Evolutionary conservation across 2,888 invertebrate genomes (phyloP).

Genomic region (Ommatoiulus sabulosus): DNA sequence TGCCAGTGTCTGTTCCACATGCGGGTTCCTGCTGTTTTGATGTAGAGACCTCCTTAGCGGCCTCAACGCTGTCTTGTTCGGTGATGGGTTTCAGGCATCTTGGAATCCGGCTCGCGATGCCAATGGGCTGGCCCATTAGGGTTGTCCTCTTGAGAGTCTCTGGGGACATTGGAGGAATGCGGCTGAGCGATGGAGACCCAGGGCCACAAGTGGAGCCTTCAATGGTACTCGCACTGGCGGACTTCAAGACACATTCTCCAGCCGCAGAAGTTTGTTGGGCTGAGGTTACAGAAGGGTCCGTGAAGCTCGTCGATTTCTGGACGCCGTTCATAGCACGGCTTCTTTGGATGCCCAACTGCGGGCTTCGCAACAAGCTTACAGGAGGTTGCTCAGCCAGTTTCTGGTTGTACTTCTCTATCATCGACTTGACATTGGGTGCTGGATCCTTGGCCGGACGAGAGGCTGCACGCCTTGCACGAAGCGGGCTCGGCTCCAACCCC

Average conservation of each 20-base stretch:
- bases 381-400: slow-evolving; percentile 51
- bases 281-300: not conserved
- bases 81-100: slow-evolving; percentile 53
- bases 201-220: not conserved
- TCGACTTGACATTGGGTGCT: slow-evolving; percentile 56
- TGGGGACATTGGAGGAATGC: slow-evolving; percentile 45
- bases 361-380: slow-evolving; percentile 47
- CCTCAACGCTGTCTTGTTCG: slow-evolving; percentile 49
- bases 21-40: not conserved
- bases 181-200: not conserved
- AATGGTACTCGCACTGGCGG: slow-evolving; percentile 55
- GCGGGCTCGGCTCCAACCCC: not conserved
- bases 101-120: slow-evolving; percentile 56
- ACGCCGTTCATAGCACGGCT: not conserved
- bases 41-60: not conserved
- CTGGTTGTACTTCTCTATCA: slow-evolving; percentile 58
- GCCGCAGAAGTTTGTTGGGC: not conserved
- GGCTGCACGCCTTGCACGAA: not conserved
- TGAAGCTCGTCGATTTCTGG: slow-evolving; percentile 56
- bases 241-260: slow-evolving; percentile 47
- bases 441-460: slow-evolving; percentile 45
- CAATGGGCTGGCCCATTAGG: slow-evolving; percentile 42
- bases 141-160: slow-evolving; percentile 42
- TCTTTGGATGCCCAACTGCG: slow-evolving; percentile 32
- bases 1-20: not conserved